A percentile compares a stretch with the other conserved stretches of the same genome.
Conservation (phyloP, 1,140 invertebrate genomes). For the Drosophila nigrodunni region DNA sequence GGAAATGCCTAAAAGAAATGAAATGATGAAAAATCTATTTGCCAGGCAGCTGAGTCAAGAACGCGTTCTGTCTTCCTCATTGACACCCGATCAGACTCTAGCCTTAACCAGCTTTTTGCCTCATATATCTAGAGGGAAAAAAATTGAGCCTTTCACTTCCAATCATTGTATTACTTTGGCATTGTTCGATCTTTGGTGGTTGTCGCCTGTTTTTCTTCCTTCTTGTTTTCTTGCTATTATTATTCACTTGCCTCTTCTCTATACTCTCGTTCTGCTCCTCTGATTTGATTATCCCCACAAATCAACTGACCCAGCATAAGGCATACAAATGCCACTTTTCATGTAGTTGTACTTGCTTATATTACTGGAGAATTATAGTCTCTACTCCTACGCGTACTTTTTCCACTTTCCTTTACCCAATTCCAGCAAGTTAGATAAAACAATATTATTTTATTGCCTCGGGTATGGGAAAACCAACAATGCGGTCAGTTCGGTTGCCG, state of each 20-base stretch:
- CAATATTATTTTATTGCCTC: constrained; percentile 79
- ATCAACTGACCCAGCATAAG: constrained; percentile 53
- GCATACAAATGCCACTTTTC: constrained; percentile 62
- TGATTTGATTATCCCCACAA: constrained; percentile 42
- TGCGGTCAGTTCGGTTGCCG: constrained; percentile 44
- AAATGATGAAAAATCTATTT: constrained; percentile 82
- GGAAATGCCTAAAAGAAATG: constrained; percentile 43
- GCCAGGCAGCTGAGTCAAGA: constrained; percentile 35
- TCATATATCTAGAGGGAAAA: background rate
- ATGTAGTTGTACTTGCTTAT: constrained; percentile 18
- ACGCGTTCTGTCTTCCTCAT: background rate
- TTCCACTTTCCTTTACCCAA: background rate
- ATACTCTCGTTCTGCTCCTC: background rate
- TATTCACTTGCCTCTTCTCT: constrained; percentile 43
- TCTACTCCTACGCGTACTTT: constrained; percentile 29
- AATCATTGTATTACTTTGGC: constrained; percentile 10
- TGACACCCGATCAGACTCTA: background rate
- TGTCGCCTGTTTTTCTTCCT: constrained; percentile 49
- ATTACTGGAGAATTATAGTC: constrained; percentile 58
- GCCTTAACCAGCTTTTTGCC: background rate
- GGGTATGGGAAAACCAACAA: constrained; percentile 16
- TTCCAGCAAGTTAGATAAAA: constrained; percentile 74
- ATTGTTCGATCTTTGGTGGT: constrained; percentile 62
- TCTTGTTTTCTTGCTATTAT: constrained; percentile 62
- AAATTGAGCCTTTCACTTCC: constrained; percentile 16